Conservation (phyloP, 2,113 vertebrate genomes). For the Chinchilla lanigera region DNA sequence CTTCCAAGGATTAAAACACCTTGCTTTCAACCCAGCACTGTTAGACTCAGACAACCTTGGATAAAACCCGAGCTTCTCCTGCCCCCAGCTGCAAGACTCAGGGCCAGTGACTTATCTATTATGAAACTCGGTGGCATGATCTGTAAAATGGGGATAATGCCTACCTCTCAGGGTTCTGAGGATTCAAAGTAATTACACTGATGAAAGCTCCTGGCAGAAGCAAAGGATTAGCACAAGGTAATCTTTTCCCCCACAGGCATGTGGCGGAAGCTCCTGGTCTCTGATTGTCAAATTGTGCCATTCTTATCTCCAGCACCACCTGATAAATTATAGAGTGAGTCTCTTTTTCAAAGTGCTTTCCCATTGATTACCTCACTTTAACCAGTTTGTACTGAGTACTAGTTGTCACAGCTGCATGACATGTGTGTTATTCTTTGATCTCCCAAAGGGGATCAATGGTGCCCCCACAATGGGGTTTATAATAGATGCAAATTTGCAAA, state of each 20-base stretch:
- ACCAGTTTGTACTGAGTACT: slow-evolving; percentile 38
- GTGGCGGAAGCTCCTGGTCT: background rate
- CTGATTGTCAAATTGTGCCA: background rate
- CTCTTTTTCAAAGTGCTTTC: background rate
- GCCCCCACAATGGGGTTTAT: slow-evolving; percentile 47
- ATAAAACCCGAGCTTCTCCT: background rate
- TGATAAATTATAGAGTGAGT: background rate
- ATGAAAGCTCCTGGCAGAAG: background rate
- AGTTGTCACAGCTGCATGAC: slow-evolving; percentile 23
- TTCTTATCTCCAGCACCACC: slow-evolving; percentile 28
- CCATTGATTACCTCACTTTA: background rate
- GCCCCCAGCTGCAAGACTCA: background rate
- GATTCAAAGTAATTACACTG: background rate
- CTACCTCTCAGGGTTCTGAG: background rate
- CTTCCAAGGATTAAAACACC: slow-evolving; percentile 23
- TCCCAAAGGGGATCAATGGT: slow-evolving; percentile 50
- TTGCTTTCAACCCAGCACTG: background rate
- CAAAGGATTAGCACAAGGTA: background rate
- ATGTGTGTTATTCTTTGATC: slow-evolving; percentile 39
- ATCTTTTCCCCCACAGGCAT: background rate
- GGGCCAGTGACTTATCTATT: background rate
- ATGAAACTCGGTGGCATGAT: background rate
- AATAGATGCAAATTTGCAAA: slow-evolving; percentile 80
- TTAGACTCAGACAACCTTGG: background rate
- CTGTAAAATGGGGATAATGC: slow-evolving; percentile 30